phyloP scores from a whole-genome alignment of 2,888 invertebrate species.

The Ceriagrion tenellum region DNA sequence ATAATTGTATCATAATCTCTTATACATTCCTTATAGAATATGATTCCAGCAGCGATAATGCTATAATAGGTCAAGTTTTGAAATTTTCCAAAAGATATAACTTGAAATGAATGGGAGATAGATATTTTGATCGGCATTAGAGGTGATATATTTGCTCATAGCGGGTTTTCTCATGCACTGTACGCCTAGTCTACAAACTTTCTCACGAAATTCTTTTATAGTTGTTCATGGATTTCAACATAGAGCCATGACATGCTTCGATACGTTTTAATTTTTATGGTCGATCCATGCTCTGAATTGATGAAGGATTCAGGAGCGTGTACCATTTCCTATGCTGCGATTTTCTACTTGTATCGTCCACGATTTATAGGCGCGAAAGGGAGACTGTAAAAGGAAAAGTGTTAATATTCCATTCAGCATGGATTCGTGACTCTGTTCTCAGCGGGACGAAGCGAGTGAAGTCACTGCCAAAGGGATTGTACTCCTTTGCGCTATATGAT shows the following conservation, averaged over 20 bases:
- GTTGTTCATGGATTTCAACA: neutral
- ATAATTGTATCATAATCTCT: too few relatives aligned
- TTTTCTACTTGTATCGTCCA: neutral
- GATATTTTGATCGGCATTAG: too few relatives aligned
- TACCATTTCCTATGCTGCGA: neutral
- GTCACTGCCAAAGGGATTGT: conserved; percentile 14
- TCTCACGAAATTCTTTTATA: neutral
- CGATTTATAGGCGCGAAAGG: neutral
- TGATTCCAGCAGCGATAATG: too few relatives aligned
- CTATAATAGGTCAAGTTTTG: too few relatives aligned
- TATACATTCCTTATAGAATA: too few relatives aligned
- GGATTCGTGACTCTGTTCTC: neutral
- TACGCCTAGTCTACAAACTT: neutral
- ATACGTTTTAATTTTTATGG: neutral
- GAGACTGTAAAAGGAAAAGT: neutral
- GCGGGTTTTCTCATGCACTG: too few relatives aligned
- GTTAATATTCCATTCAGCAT: neutral
- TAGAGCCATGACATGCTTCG: neutral
- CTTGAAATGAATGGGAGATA: too few relatives aligned
- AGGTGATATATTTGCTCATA: too few relatives aligned
- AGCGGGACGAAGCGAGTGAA: neutral
- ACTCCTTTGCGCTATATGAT: neutral
- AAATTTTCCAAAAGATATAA: too few relatives aligned
- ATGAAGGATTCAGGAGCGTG: neutral
- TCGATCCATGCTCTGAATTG: neutral